phyloP scores from a whole-genome alignment of 1,140 invertebrate species.

The Drosophila malerkotliana region DNA sequence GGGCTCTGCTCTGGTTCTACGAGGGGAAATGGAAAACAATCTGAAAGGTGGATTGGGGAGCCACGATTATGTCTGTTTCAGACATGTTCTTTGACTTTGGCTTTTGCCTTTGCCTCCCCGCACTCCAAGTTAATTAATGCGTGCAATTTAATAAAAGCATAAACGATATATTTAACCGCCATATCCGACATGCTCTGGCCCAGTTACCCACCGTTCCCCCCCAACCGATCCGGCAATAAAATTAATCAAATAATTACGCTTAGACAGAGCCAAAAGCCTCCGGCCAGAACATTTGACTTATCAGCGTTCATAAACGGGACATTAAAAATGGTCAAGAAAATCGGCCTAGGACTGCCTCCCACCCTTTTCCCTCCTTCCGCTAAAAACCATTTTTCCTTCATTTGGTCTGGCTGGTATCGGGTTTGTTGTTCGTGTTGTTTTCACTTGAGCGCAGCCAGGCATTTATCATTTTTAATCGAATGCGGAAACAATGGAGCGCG shows the following conservation, averaged over 20 bases:
- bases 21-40: slow-evolving; percentile 13
- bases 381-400: no score
- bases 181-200: slow-evolving; percentile 8
- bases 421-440: slow-evolving; percentile 32
- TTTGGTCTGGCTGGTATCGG: neutral
- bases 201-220: neutral
- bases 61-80: slow-evolving; percentile 33
- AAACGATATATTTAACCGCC: slow-evolving; percentile 74
- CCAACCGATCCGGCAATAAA: slow-evolving; percentile 66
- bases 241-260: slow-evolving; percentile 81
- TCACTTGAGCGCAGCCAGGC: slow-evolving; percentile 71
- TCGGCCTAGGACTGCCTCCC: slow-evolving; percentile 25
- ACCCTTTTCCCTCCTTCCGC: slow-evolving; percentile 1
- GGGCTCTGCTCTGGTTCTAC: slow-evolving; percentile 4
- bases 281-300: slow-evolving; percentile 51
- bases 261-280: slow-evolving; percentile 30
- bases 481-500: slow-evolving; percentile 80
- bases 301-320: slow-evolving; percentile 75
- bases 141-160: slow-evolving; percentile 78
- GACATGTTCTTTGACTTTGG: slow-evolving; percentile 54
- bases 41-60: neutral
- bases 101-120: slow-evolving; percentile 16
- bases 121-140: slow-evolving; percentile 72
- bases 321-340: slow-evolving; percentile 74
- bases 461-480: slow-evolving; percentile 83